These are phyloP conservation scores for Perccottus glenii DNA, from an alignment of 2,113 vertebrate species.

Conservation along the genomic window DNA sequence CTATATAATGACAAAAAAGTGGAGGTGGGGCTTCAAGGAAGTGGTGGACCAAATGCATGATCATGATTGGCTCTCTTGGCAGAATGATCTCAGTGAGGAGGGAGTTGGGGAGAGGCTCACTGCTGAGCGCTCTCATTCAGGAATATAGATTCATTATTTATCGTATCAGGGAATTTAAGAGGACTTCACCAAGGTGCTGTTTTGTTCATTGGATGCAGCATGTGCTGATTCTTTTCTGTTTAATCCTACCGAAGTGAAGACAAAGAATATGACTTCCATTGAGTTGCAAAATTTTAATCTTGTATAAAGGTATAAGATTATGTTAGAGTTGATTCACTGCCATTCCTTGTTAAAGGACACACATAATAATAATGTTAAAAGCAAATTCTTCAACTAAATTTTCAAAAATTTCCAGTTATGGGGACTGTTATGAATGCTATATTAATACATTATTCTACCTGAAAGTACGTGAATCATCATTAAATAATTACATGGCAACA, in stretches of 20 bases:
- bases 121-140: slow-evolving; percentile 56
- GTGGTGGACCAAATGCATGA: slow-evolving; percentile 11
- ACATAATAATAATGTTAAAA: no score
- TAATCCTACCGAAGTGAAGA: background rate
- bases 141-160: slow-evolving; percentile 69
- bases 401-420: no score
- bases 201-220: background rate
- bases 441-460: no score
- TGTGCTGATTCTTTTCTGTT: background rate
- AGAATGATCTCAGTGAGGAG: slow-evolving; percentile 23
- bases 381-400: no score
- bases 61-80: slow-evolving; percentile 47
- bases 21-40: slow-evolving; percentile 44
- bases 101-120: slow-evolving; percentile 27
- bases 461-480: background rate
- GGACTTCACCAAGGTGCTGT: background rate
- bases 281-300: background rate
- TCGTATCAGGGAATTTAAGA: slow-evolving; percentile 50
- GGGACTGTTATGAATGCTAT: no score
- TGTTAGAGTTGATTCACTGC: background rate
- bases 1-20: slow-evolving; percentile 58
- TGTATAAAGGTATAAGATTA: background rate
- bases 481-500: background rate
- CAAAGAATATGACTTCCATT: background rate
- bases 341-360: background rate